Base-by-base conservation (phyloP, 2,113 vertebrate species). In the Ornithorhynchus anatinus region DNA sequence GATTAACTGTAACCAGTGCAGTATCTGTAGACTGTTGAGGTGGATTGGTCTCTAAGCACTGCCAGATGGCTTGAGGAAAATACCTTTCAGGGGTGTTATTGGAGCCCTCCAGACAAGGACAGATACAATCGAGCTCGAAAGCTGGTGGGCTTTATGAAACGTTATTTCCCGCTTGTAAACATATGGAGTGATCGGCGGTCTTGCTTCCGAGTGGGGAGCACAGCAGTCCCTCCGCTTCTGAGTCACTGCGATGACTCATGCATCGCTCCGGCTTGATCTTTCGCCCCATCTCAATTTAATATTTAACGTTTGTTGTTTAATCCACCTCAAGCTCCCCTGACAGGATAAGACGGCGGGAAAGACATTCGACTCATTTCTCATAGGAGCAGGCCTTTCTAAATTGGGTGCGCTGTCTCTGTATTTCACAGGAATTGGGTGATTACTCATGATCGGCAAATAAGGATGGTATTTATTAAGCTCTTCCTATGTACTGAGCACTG, bases 121-220 rank as follows among this genome's bases (percentile, higher is more conserved):
- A 84, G 72, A 84, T 37, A 79, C 5, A 79, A 89, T 83, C 77
- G 82, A 69, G 59, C 79, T 89, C 77, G 61, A 88, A 86, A 89
- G 83, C 83, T 45, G 82, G 13, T 81, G 81, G 84, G 81, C 85
- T 88, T 73, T 74, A 54, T 48, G 63, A 59, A 84, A 62, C 47
- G 22, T 56, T 79, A 58, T 50, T 72, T 69, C 70, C 39, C 7
- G 0, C 77, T 88, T 80, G 47, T 77, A 84, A 78, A 80, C 15
- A 81, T 70, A 47, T 42, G 16, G 57, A 84, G 74, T 69, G 74
- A 82, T 45, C 53, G 29, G 50, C 33, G 58, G 17, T 54, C 7
- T 31, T 14, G 69, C 76, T 70, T 31, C 86, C 69, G 86, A 84
- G 76, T 4, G 6, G 56, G 64, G 15, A 14, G 52, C 68, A 48